Base-by-base conservation (phyloP, 2,888 invertebrate genomes). In the Leucophenga montana region DNA sequence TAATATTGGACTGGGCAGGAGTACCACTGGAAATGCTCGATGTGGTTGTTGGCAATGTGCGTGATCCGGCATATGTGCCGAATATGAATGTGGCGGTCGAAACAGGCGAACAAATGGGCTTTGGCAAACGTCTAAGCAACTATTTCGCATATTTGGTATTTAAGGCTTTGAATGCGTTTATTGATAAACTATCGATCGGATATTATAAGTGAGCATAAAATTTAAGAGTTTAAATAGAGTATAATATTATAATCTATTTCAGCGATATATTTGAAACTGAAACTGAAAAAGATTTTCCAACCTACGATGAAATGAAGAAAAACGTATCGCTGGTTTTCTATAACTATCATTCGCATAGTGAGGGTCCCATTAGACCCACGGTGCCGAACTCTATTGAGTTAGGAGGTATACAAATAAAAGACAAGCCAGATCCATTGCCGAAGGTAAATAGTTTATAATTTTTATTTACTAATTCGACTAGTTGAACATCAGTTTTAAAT, bases 61-160 rank as follows among this genome's bases (percentile, higher is more conserved):
- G 16, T 0, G 86, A 86, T 67, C 1, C 77, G 0, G 73, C 86
- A 0, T 86, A 83, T 73, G 86, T 87, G 3, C 88, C 88, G n/a
- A 69, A 70, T 3, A 11, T 81, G 8, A 33, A 18, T 33, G 1
- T 59, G 8, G n/a, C n/a, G 33, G 4, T 59, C 5, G n/a, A 33
- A 8, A 22, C 4, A n/a, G 59, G 59, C 5, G 33, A 31, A 59
- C 2, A n/a, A 2, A 59, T 59, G 59, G 16, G 16, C 0, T 59
- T 59, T 31, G 8, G 1, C n/a, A 14, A 59, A 16, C 59, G 59
- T 16, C n/a, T 59, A 0, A 33, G 27, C 2, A 59, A 59, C n/a
- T 59, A 16, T 13, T 59, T 59, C 6, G 3, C 16, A 5, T 9
- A 59, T 33, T 59, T 22, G 16, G n/a, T 33, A 4, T 59, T 59